phyloP scores from a whole-genome alignment of 2,888 invertebrate species.

The Noctuana brunneofusca region DNA sequence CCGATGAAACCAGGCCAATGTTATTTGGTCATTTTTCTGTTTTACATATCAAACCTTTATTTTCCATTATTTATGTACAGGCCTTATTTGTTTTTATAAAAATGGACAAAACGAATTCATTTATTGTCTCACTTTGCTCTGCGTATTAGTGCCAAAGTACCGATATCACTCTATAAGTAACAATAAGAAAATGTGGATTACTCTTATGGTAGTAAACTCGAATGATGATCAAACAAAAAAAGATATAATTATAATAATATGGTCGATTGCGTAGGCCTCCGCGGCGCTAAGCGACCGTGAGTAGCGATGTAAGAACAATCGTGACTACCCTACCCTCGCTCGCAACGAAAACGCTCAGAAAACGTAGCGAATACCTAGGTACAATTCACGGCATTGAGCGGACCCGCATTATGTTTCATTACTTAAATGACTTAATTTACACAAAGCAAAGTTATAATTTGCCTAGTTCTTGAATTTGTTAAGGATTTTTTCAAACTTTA shows the following conservation, averaged over 20 bases:
- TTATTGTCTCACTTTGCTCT: too few relatives aligned
- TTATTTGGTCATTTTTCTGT: not conserved
- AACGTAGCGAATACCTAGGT: slow-evolving; percentile 30
- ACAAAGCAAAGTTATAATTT: too few relatives aligned
- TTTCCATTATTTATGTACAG: not conserved
- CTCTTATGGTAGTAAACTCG: too few relatives aligned
- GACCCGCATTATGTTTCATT: slow-evolving; percentile 70
- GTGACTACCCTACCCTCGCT: slow-evolving; percentile 4
- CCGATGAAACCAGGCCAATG: slow-evolving; percentile 13
- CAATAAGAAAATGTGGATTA: too few relatives aligned
- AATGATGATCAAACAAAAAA: not conserved
- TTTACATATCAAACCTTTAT: not conserved
- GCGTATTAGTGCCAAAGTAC: too few relatives aligned
- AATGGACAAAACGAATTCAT: too few relatives aligned
- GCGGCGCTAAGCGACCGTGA: not conserved
- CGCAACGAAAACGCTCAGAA: not conserved
- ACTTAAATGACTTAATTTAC: too few relatives aligned
- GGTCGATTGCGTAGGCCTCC: not conserved
- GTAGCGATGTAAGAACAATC: not conserved
- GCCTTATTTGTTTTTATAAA: not conserved
- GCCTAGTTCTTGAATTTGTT: too few relatives aligned
- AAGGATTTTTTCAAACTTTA: too few relatives aligned
- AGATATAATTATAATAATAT: too few relatives aligned
- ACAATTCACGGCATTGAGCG: slow-evolving; percentile 58
- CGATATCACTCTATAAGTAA: too few relatives aligned